Base-by-base conservation (phyloP, 2,113 vertebrate genomes). In the Ctenodactylus gundi region DNA sequence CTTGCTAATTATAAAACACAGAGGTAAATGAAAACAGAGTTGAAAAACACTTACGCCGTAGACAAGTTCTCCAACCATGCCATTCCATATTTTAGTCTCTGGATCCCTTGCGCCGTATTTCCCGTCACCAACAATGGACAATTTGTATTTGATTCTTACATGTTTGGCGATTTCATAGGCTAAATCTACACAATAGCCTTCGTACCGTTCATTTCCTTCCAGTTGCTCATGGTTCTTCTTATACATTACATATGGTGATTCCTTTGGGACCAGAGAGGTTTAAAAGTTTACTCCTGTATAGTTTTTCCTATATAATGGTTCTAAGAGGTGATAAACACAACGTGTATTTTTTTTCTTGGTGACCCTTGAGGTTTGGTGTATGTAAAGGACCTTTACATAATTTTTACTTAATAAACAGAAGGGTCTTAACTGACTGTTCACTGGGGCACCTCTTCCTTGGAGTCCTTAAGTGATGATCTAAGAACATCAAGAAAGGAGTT, bases 171-270 rank as follows among this genome's bases (percentile, higher is more conserved):
- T 99, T 99, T 99, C 99, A 98, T 99, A 99, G 98, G 99, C 99
- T 98, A 99, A 99, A 98, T 99, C 99, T 97, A 99, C 99, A 98
- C 99, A 99, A 98, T 99, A 99, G 98, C 99, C 99, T 99, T 99
- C 99, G 98, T 99, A 99, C 98, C 99, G 99, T 84, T 99, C 99
- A 98, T 99, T 99, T 98, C 99, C 99, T 98, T 99, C 99, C 98
- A 99, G 98, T 98, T 99, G 99, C 97, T 99, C 99, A 98, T 99
- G 99, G 98, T 99, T 99, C 99, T 99, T 99, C 99, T 99, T 99
- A 98, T 99, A 99, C 99, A 99, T 99, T 98, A 99, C 99, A 98
- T 99, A 99, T 93, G 99, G 99, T 90, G 99, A 99, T 99, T 99
- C 99, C 99, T 99, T 99, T 99, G 98, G 99, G 97, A 98, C 93